Evolutionary conservation across 2,113 vertebrate species (phyloP).

Genomic region (Rhipidura dahli): DNA sequence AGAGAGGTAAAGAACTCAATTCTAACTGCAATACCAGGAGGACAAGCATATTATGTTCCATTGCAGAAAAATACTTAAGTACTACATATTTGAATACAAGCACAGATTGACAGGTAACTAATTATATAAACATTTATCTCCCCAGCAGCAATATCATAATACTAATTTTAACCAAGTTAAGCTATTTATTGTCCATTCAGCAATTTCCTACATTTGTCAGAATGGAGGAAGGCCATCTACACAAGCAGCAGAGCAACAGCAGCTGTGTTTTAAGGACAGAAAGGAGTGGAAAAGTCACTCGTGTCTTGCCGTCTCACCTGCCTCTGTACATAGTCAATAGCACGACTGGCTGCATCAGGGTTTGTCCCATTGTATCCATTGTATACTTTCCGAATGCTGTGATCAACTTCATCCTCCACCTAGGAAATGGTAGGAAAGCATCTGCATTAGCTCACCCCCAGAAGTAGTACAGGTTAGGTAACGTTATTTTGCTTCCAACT

Average conservation of each 20-base stretch:
- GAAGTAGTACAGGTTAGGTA: neutral
- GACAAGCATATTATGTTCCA: neutral
- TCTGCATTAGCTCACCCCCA: neutral
- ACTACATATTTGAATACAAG: neutral
- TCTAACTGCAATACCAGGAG: neutral
- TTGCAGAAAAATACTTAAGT: neutral
- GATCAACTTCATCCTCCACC: conserved; percentile 94
- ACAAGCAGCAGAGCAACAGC: neutral
- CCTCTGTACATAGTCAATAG: conserved; percentile 96
- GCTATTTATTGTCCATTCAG: neutral
- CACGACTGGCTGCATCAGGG: conserved; percentile 91
- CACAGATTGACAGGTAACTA: neutral
- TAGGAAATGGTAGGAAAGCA: conserved; percentile 41
- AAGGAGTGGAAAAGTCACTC: neutral
- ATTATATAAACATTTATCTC: neutral
- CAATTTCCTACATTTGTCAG: neutral
- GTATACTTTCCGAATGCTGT: conserved; percentile 92
- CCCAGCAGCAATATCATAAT: neutral
- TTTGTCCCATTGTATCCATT: conserved; percentile 92
- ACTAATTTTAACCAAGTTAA: neutral
- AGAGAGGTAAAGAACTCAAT: neutral
- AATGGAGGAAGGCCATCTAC: neutral
- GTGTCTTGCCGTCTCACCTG: conserved; percentile 77
- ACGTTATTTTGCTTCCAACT: neutral
- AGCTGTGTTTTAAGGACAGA: neutral